Evolutionary conservation across 2,888 invertebrate genomes (phyloP).

Genomic region (Lycia hirtaria): DNA sequence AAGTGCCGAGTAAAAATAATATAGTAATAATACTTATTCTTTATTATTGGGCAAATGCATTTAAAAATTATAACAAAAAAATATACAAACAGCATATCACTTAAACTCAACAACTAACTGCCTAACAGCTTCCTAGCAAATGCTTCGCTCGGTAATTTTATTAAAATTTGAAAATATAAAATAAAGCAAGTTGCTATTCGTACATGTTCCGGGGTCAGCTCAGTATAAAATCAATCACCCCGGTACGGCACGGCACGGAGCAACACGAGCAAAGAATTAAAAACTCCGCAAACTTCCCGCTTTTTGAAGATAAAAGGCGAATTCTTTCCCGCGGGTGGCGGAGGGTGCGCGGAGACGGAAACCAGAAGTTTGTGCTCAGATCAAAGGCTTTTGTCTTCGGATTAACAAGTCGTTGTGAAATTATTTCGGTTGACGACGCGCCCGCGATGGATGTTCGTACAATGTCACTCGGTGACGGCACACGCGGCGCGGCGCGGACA

Average conservation of each 20-base stretch:
- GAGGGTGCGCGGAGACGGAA: constrained; percentile 16
- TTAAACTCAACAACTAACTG: too few relatives aligned
- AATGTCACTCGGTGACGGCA: not conserved
- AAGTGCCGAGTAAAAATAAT: too few relatives aligned
- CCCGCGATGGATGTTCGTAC: constrained; percentile 5
- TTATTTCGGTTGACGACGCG: constrained; percentile 49
- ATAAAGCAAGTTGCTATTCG: too few relatives aligned
- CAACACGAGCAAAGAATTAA: constrained; percentile 39
- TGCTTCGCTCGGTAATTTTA: too few relatives aligned
- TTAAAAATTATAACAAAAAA: too few relatives aligned
- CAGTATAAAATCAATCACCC: constrained; percentile 21
- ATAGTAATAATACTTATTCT: too few relatives aligned
- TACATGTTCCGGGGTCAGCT: not conserved
- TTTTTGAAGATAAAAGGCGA: constrained; percentile 58
- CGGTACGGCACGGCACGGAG: constrained; percentile 12
- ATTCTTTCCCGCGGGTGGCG: constrained; percentile 46
- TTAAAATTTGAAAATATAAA: too few relatives aligned
- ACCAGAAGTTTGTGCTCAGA: constrained; percentile 61
- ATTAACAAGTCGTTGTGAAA: constrained; percentile 65
- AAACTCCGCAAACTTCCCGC: constrained; percentile 49
- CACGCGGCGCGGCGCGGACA: not conserved
- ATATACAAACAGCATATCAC: too few relatives aligned
- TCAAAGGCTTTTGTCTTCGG: constrained; percentile 71
- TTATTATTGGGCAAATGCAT: too few relatives aligned
- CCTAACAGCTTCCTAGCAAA: too few relatives aligned